Evolutionary conservation across 2,888 invertebrate species (phyloP), one percentile per base, ranked within the genome.

Genomic region (Oscheius sp.): DNA sequence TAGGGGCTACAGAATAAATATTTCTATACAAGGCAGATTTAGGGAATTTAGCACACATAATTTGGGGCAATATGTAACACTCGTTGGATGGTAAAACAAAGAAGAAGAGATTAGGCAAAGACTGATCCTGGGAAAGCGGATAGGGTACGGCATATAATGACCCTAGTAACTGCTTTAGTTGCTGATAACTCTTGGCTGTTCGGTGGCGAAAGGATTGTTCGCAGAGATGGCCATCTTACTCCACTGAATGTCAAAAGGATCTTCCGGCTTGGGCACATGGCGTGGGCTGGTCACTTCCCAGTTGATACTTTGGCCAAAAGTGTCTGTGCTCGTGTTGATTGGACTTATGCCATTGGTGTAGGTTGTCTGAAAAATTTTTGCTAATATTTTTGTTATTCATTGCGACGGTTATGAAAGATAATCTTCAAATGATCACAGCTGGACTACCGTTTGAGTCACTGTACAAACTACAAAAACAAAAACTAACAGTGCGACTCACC

Each of bases 231-330:
- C 76, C 25, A 72, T 68, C n/a, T 74, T 66, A 61, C 84, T 84
- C 87, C 87, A 87, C 63, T 85, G 79, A 13, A 87, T 80, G 74
- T 87, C 87, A 72, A 87, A 87, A 12, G 87, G 87, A 64, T 87
- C 87, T 0, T 74, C 76, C 1, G 76, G 78, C 63, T 75, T 76
- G 1, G 75, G 56, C 29, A 75, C 59, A 49, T 69, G 23, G 0
- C 69, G 73, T 5, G 77, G 77, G 52, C 66, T 66, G 6, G 72
- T 72, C 0, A 75, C n/a, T 45, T 78, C 76, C 78, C 78, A 80
- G 55, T 77, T 73, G 13, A 78, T 66, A 18, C 35, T 58, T 55
- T 35, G 78, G 46, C 29, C 76, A 72, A 13, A 76, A 68, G 59
- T 68, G 41, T 43, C 78, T 12, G 52, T 66, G 2, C 61, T 41